Evolutionary conservation across 2,888 invertebrate genomes (phyloP), one percentile per base, ranked within the genome.

Genomic region (Orchesellides sinensis): DNA sequence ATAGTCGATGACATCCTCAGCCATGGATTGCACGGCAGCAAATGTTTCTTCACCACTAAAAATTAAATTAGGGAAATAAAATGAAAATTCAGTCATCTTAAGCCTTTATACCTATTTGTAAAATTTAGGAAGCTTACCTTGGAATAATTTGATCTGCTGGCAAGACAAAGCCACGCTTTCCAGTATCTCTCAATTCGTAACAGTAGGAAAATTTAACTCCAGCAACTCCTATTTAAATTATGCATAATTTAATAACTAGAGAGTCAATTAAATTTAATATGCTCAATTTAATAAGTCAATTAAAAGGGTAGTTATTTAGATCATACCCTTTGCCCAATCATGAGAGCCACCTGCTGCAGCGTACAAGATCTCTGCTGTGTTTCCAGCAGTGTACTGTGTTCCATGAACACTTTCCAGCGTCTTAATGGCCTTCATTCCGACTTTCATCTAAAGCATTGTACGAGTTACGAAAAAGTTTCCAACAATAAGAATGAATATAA

Each of bases 161-260:
- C 10, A 87, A 75, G 8, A 83, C 54, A 32, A 86, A 86, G 1
- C 87, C 86, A 52, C 79, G 45, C 14, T 79, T 70, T n/a, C 87
- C 86, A 3, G 82, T 83, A 56, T 87, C 86, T 17, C 87, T 65
- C 4, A 88, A 74, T 61, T 88, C 85, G 25, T 84, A 86, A 27
- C 85, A 86, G 35, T 84, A 88, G 14, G 77, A 52, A 40, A 83
- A 87, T 68, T 87, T 87, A 23, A 85, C 86, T 25, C 93, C 93
- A 1, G 94, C 94, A 0, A 92, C 92, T 0, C 94, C 94, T 89
- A 32, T 3, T 47, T 32, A n/a, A 5, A 6, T 68, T 23, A 40
- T 47, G 17, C 25, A 25, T 2, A 45, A 59, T 27, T 66, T 47
- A 14, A n/a, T 23, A 5, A 56, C 27, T 45, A 12, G 35, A 35